Conservation (phyloP, 2,113 vertebrate genomes). For the Salvelinus alpinus region DNA sequence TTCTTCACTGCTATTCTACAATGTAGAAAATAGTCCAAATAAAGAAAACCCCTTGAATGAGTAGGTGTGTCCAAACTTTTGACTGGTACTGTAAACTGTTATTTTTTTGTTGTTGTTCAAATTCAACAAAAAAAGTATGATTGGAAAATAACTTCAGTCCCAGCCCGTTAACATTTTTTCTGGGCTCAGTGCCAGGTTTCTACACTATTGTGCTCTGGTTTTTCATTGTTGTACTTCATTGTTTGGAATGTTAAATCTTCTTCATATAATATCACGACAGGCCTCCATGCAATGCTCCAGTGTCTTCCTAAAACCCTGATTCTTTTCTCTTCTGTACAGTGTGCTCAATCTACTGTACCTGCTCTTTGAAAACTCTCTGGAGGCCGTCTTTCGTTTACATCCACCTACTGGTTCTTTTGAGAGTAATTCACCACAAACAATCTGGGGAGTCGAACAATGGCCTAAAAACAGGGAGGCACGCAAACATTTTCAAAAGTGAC, state of each 20-base stretch:
- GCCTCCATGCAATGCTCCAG: background rate
- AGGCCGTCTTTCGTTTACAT: background rate
- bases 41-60: no score
- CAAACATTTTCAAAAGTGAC: background rate
- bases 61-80: no score
- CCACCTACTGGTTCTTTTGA: background rate
- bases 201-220: no score
- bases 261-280: background rate
- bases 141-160: no score
- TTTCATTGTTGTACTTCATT: background rate
- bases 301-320: constrained; percentile 24
- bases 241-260: constrained; percentile 2
- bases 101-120: no score
- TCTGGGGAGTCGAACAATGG: background rate
- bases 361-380: background rate
- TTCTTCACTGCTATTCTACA: no score
- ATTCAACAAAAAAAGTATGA: no score
- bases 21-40: no score
- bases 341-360: background rate
- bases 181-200: background rate
- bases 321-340: background rate
- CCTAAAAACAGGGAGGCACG: background rate
- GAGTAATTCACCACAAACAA: background rate
- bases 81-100: no score
- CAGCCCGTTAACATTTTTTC: no score